Base-by-base conservation (phyloP, 1,140 invertebrate genomes). In the Neodiprion fabricii region DNA sequence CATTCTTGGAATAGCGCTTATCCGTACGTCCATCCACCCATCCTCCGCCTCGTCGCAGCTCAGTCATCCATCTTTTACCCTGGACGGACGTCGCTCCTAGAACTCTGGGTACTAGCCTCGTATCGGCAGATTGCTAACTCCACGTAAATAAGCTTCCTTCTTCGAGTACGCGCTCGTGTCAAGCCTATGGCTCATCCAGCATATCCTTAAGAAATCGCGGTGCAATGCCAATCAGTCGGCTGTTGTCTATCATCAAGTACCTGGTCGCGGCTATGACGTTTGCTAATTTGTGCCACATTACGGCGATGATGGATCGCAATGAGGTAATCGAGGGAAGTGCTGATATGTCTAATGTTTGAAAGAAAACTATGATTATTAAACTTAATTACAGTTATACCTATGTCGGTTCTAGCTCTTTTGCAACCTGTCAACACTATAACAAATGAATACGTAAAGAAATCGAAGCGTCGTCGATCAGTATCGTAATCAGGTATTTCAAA, bases 1-100 rank as follows among this genome's bases (percentile, higher is more conserved):
- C 83, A 84, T 85, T 83, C 83, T 75, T 74, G 79, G 81, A 82
- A 85, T 83, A 82, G 82, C 80, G 77, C 69, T 48, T 65, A n/a
- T 76, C 73, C 72, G 74, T 78, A 76, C 75, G 74, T 69, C 40
- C 23, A 69, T 69, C 67, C 67, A 65, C 17, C 61, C 17, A 5
- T 65, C 61, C 61, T 1, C 61, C 12, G 40, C 17, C 21, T 12
- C 67, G 17, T 21, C 67, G 67, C 17, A 14, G 61, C 23, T 69
- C 67, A 61, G 53, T 61, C 53, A 61, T 61, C 53, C 53, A 61
- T 61, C 53, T 61, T 61, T 61, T 17, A 61, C 53, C 11, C 11
- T 17, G n/a, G n/a, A 61, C 53, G 53, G 53, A 61, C 53, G 53
- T 61, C 53, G 53, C 11, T 61, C n/a, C 53, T 40, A 40, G 28